Percentiles rank a stretch among this genome's conserved stretches.
These are phyloP conservation scores for Falco rusticolus DNA, from an alignment of 2,797 vertebrate genomes.

Conservation along the genomic window DNA sequence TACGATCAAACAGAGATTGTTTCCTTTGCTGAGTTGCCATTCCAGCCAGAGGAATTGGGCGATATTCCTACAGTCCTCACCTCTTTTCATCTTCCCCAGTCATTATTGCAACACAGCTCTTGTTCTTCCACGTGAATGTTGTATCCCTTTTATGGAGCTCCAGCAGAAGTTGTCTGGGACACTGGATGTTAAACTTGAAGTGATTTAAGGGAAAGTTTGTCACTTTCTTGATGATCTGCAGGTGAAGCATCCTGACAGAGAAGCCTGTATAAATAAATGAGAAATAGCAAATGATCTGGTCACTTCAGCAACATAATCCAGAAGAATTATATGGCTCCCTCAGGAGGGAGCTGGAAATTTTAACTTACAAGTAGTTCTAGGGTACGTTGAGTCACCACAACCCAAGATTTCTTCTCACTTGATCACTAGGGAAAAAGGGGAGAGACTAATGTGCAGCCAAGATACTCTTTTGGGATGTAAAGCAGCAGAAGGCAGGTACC, in stretches of 20 bases:
- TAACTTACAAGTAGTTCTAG: constrained; percentile 20
- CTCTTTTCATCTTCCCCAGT: neutral
- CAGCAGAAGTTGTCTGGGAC: neutral
- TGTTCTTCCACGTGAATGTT: neutral
- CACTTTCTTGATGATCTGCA: neutral
- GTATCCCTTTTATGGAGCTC: neutral
- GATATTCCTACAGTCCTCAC: neutral
- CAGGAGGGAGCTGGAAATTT: neutral
- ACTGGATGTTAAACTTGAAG: neutral
- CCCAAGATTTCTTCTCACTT: neutral
- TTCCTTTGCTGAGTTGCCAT: neutral
- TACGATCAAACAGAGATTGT: neutral
- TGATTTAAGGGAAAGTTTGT: neutral
- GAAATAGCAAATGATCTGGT: neutral
- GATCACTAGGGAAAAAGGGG: neutral
- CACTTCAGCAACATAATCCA: neutral
- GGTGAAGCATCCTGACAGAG: neutral
- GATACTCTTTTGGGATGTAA: neutral
- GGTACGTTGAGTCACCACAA: neutral
- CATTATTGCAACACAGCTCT: neutral
- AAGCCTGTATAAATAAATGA: neutral
- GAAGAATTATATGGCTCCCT: neutral
- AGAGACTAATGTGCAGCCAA: neutral
- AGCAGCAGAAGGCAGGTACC: neutral
- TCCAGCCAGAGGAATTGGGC: neutral